These are phyloP conservation scores for Ericerus pela DNA, from an alignment of 1,140 invertebrate species.

Conservation along the genomic window DNA sequence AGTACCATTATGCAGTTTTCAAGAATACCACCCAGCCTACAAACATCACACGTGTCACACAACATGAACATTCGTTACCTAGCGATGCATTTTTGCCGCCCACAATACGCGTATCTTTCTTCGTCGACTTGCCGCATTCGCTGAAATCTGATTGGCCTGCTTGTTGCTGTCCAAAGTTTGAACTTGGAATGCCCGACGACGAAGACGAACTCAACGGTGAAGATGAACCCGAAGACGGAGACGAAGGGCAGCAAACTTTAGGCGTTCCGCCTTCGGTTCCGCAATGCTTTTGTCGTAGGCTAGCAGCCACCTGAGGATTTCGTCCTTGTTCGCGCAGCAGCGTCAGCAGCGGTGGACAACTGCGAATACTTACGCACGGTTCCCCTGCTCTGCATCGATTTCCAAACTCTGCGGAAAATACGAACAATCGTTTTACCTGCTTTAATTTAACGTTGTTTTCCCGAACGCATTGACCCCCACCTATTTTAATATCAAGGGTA, in stretches of 20 bases:
- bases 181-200: neutral
- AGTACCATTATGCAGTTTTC: too few species aligned
- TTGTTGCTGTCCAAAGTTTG: too few species aligned
- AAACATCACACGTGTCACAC: too few species aligned
- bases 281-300: constrained; percentile 34
- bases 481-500: too few species aligned
- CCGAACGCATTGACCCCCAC: too few species aligned
- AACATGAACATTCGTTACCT: too few species aligned
- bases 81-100: constrained; percentile 18
- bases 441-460: too few species aligned
- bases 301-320: constrained; percentile 21
- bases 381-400: too few species aligned
- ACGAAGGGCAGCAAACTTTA: constrained; percentile 37
- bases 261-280: constrained; percentile 36
- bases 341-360: constrained; percentile 26
- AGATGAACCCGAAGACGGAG: neutral
- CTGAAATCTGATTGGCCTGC: neutral
- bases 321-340: constrained; percentile 19
- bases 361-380: constrained; percentile 29
- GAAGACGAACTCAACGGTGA: neutral
- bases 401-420: too few species aligned
- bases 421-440: too few species aligned
- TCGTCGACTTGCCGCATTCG: neutral
- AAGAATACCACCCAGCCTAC: too few species aligned
- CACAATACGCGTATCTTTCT: constrained; percentile 14